phyloP scores from a whole-genome alignment of 1,140 invertebrate genomes.

The Kradibia gibbosae region DNA sequence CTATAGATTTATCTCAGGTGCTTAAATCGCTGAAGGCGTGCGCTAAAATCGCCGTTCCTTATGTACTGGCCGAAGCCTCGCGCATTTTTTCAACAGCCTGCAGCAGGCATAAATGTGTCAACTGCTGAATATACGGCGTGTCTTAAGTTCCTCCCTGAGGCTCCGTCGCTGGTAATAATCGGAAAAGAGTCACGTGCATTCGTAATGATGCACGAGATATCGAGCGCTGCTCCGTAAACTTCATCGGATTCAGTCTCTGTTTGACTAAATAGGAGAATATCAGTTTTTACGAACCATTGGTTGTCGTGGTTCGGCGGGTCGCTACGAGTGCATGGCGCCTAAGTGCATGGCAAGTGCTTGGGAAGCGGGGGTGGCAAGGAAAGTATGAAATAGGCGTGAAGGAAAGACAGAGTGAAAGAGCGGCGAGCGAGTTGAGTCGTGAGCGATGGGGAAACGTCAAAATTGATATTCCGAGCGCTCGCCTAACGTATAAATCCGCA shows the following conservation, averaged over 20 bases:
- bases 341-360: background rate
- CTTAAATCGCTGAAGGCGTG: no score
- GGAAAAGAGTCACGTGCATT: constrained; percentile 19
- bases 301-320: constrained; percentile 13
- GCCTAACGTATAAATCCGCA: constrained; percentile 64
- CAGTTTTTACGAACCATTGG: constrained; percentile 62
- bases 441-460: constrained; percentile 63
- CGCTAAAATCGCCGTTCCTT: background rate
- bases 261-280: constrained; percentile 68
- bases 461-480: constrained; percentile 69
- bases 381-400: background rate
- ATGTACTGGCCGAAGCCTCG: background rate
- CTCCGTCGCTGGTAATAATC: no score
- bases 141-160: no score
- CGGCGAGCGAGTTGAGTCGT: constrained; percentile 16
- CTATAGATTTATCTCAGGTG: no score
- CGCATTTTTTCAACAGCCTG: no score
- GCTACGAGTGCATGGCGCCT: constrained; percentile 24
- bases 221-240: constrained; percentile 66
- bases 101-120: background rate
- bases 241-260: constrained; percentile 64
- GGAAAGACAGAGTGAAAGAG: background rate
- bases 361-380: background rate
- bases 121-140: background rate
- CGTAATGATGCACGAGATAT: constrained; percentile 57